phyloP scores from a whole-genome alignment of 1,140 invertebrate species.

The Thaumetopoea pityocampa region DNA sequence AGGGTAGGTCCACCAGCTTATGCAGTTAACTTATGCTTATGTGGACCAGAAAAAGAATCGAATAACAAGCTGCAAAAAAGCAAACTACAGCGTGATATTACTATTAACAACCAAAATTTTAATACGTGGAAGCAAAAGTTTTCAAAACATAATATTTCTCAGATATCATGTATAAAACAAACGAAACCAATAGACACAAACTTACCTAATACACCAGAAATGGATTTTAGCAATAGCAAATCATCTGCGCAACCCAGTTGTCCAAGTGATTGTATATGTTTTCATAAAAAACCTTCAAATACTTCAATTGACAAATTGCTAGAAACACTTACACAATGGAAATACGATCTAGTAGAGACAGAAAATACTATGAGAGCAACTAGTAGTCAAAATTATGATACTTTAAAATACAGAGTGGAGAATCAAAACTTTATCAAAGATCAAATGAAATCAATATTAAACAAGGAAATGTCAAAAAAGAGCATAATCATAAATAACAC shows the following conservation, averaged over 20 bases:
- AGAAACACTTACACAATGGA: conserved; percentile 41
- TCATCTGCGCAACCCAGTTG: conserved; percentile 14
- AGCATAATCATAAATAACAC: too few species aligned
- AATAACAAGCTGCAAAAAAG: conserved; percentile 8
- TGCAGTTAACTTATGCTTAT: conserved; percentile 54
- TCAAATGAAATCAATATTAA: too few species aligned
- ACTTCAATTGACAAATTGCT: conserved; percentile 54
- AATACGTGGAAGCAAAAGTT: conserved; percentile 20
- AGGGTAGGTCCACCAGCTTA: conserved; percentile 30
- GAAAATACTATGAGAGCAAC: too few species aligned
- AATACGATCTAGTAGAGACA: conserved; percentile 21
- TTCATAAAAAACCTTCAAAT: conserved; percentile 55
- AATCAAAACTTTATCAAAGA: too few species aligned
- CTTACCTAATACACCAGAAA: conserved; percentile 4
- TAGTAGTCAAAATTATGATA: too few species aligned
- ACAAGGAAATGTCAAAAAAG: too few species aligned
- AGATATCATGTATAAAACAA: conserved; percentile 25
- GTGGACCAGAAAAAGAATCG: conserved; percentile 20
- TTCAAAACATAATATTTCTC: conserved; percentile 17
- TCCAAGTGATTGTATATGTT: conserved; percentile 41
- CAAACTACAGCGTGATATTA: too few species aligned
- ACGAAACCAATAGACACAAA: conserved; percentile 30
- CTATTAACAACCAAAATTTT: conserved; percentile 1
- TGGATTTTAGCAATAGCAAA: not conserved
- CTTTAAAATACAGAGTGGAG: too few species aligned